Evolutionary conservation across 2,797 vertebrate genomes (phyloP).

Genomic region (Mormyrus proboscirostris): DNA sequence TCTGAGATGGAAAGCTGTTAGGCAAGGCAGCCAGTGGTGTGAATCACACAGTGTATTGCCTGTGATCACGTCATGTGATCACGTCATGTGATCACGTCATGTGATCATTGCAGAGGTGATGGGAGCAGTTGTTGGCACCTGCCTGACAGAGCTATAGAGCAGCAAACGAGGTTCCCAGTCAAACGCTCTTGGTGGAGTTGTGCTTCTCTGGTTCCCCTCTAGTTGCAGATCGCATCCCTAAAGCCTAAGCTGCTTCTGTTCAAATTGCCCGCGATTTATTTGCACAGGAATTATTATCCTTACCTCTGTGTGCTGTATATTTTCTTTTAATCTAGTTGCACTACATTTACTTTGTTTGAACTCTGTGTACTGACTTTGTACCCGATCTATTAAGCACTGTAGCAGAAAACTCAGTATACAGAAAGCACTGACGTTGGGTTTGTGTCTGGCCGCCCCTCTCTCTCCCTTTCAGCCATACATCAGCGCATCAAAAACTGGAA

Average conservation of each 20-base stretch:
- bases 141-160: neutral
- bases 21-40: neutral
- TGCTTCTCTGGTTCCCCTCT: neutral
- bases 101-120: neutral
- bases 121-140: neutral
- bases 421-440: neutral
- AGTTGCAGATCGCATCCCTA: neutral
- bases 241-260: neutral
- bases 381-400: neutral
- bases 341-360: neutral
- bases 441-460: neutral
- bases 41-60: neutral
- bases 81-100: neutral
- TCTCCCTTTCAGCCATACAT: conserved; percentile 47
- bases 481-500: conserved; percentile 75
- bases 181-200: neutral
- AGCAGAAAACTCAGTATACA: neutral
- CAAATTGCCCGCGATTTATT: neutral
- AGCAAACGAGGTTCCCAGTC: neutral
- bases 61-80: neutral
- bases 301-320: neutral
- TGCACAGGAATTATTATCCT: neutral
- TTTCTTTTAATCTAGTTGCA: neutral
- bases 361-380: neutral
- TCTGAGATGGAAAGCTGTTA: neutral